phyloP scores from a whole-genome alignment of 2,797 vertebrate species.

The Galaxias olidus region DNA sequence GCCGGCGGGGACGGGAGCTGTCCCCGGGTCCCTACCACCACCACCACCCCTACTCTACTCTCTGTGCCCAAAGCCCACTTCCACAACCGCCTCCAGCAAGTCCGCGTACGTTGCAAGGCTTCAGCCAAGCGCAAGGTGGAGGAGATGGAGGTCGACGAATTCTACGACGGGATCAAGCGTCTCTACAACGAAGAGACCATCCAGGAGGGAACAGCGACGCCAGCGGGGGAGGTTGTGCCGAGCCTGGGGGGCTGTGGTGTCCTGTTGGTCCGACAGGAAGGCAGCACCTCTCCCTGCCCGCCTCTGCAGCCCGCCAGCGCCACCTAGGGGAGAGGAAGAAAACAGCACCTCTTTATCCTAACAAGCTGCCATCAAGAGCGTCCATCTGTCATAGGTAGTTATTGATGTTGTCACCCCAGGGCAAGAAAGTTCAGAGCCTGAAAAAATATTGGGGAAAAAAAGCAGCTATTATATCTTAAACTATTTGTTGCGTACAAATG shows the following conservation, averaged over 20 bases:
- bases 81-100: conserved; percentile 61
- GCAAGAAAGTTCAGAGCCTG: conserved; percentile 60
- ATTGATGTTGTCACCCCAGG: conserved; percentile 62
- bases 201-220: conserved; percentile 66
- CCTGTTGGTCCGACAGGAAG: conserved; percentile 76
- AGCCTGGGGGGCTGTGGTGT: conserved; percentile 68
- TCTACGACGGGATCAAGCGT: conserved; percentile 94
- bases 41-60: conserved; percentile 49
- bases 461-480: conserved; percentile 50
- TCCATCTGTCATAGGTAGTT: conserved; percentile 43
- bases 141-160: conserved; percentile 96
- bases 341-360: conserved; percentile 20
- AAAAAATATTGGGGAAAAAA: conserved; percentile 56
- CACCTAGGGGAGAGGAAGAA: conserved; percentile 74
- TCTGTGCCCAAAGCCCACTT: conserved; percentile 55
- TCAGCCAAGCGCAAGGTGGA: conserved; percentile 96
- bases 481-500: conserved; percentile 75
- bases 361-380: conserved; percentile 14
- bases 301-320: conserved; percentile 87
- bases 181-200: conserved; percentile 90
- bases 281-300: conserved; percentile 85
- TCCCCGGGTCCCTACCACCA: conserved; percentile 71
- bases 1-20: conserved; percentile 65
- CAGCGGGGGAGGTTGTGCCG: conserved; percentile 63
- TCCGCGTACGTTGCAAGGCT: conserved; percentile 78